Conservation (phyloP, 1,140 invertebrate genomes). For the Coenobita brevimanus region DNA sequence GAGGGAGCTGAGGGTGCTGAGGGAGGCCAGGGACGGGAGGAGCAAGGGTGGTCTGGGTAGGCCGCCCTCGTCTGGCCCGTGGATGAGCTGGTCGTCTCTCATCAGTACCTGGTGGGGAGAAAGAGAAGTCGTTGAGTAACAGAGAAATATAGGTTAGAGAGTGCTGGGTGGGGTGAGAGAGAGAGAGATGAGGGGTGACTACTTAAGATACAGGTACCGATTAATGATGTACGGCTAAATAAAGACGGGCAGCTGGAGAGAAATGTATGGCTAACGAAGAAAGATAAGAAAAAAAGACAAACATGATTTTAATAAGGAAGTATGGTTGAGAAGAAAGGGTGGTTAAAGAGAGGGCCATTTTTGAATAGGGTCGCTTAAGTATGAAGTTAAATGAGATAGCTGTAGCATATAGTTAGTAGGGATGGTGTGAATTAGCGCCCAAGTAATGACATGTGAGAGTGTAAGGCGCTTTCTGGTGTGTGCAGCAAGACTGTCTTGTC, state of each 20-base stretch:
- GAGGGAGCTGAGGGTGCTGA: constrained; percentile 44
- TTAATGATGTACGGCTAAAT: not conserved
- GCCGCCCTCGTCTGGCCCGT: constrained; percentile 71
- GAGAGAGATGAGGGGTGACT: not conserved
- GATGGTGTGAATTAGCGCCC: too few relatives aligned
- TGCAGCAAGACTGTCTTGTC: too few relatives aligned
- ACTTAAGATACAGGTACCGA: too few relatives aligned
- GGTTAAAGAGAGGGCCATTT: too few relatives aligned
- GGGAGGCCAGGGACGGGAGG: constrained; percentile 52
- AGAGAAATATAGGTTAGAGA: constrained; percentile 29
- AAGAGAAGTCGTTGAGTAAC: not conserved
- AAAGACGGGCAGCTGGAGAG: not conserved
- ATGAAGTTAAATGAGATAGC: too few relatives aligned
- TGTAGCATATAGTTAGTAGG: too few relatives aligned
- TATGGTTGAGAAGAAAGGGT: too few relatives aligned
- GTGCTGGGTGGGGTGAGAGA: not conserved
- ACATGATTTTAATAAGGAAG: too few relatives aligned
- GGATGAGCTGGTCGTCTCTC: constrained; percentile 80
- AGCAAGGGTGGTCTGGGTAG: constrained; percentile 47
- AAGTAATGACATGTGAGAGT: too few relatives aligned
- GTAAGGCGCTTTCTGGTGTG: too few relatives aligned
- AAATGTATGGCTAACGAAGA: not conserved
- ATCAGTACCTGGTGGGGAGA: constrained; percentile 78
- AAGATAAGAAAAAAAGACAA: not conserved
- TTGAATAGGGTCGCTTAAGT: too few relatives aligned